These are phyloP conservation scores for Paracanthobrama guichenoti DNA, from an alignment of 2,113 vertebrate species.

Conservation along the genomic window DNA sequence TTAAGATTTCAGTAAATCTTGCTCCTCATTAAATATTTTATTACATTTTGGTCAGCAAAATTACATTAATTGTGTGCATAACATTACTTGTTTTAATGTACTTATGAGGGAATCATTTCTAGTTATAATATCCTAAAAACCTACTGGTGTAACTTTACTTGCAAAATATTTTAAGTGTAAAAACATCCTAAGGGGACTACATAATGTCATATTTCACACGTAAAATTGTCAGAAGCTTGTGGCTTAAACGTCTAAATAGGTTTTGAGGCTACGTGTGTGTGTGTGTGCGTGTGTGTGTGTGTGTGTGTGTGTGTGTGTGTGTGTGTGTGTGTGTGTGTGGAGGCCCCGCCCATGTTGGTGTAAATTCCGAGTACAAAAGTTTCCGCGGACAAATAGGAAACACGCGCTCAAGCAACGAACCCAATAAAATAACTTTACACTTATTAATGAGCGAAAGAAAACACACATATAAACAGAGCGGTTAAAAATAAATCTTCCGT, in stretches of 20 bases:
- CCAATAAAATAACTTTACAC: neutral
- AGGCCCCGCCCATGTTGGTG: conserved; percentile 21
- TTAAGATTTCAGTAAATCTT: neutral
- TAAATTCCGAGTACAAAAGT: conserved; percentile 13
- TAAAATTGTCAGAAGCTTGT: neutral
- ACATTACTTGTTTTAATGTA: neutral
- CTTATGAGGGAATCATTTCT: no score
- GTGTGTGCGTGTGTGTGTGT: conserved; percentile 37
- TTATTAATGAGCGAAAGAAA: neutral
- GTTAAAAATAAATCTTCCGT: neutral
- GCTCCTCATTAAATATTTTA: neutral
- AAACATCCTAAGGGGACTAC: neutral
- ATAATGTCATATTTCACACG: neutral
- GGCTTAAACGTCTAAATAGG: neutral
- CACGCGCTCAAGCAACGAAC: conserved; percentile 1
- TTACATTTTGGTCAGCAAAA: neutral
- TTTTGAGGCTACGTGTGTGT: neutral
- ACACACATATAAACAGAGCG: no score
- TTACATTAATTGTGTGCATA: neutral
- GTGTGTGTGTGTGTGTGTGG: conserved; percentile 6
- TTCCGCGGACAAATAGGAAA: conserved; percentile 18
- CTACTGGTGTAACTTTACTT: neutral
- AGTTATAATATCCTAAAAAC: neutral
- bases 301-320: conserved; percentile 28
- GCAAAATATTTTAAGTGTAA: neutral